Base-by-base conservation (phyloP, 2,888 invertebrate species). In the Cosmorhoe ocellata region DNA sequence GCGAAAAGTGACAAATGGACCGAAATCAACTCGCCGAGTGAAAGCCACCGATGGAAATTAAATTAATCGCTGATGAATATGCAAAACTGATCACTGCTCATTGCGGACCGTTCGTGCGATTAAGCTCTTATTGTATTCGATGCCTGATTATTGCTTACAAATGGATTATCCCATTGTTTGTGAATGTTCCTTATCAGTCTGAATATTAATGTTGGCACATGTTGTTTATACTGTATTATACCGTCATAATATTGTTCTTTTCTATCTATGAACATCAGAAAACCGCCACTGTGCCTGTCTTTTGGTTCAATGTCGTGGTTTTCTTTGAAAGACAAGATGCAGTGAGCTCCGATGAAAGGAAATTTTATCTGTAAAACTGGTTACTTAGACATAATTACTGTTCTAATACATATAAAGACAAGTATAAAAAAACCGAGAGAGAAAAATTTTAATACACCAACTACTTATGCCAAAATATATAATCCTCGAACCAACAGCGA, bases 21-120 rank as follows among this genome's bases (percentile, higher is more conserved):
- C 82, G 76, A 84, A 86, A 85, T 84, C 79, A 79, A 79, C 77
- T 71, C 69, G 61, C 63, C 68, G 76, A 79, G 69, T 79, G 79
- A 76, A 79, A 79, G 78, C 81, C 80, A 67, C 76, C 75, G 70
- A 74, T 79, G 79, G 74, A 80, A 81, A 84, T 82, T 79, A 77
- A 82, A 84, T 88, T 86, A 84, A 82, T 79, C 71, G 70, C 65
- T 74, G 74, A 79, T 87, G 84, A 86, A 88, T 88, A 86, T 85
- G 77, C 84, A 85, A 78, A 48, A 48, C 52, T 37, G 53, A 48
- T 53, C 44, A 14, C 13, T 53, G 40, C 34, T 74, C 72, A 62
- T 60, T 53, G 47, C 56, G 55, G 61, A 61, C 60, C 63, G 64
- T 67, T 75, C 68, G 68, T 71, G 59, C 70, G 75, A 79, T 81